A percentile compares a stretch with the other conserved stretches of the same genome.
phyloP scores from a whole-genome alignment of 2,888 invertebrate species.

The Candidula unifasciata region DNA sequence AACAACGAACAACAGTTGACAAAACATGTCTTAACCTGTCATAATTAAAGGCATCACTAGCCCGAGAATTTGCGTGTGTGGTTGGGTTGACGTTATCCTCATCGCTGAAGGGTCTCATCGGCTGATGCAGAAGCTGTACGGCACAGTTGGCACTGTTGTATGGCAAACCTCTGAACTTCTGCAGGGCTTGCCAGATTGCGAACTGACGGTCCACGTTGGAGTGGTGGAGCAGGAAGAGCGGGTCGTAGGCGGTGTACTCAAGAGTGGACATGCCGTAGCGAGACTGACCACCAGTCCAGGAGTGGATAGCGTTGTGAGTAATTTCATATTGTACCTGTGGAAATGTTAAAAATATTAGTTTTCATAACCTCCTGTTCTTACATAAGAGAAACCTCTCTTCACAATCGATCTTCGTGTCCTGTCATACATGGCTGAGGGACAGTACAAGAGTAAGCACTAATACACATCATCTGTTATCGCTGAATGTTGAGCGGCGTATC shows the following conservation, averaged over 20 bases:
- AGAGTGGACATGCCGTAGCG: conserved; percentile 57
- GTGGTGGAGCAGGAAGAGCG: conserved; percentile 59
- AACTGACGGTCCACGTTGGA: conserved; percentile 56
- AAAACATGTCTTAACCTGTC: conserved; percentile 25
- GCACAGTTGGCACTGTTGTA: conserved; percentile 54
- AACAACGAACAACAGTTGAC: no score
- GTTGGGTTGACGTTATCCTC: conserved; percentile 38
- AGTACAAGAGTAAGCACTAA: no score
- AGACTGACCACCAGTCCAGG: conserved; percentile 56
- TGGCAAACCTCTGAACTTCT: conserved; percentile 53
- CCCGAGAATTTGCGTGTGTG: conserved; percentile 45
- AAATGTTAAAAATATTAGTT: conserved; percentile 3
- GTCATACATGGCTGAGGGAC: no score
- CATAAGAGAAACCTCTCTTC: no score
- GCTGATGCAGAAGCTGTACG: conserved; percentile 47
- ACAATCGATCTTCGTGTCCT: no score
- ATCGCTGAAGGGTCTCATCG: conserved; percentile 51
- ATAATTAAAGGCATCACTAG: conserved; percentile 57
- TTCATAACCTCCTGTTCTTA: no score
- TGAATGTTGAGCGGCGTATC: no score
- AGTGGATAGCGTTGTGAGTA: conserved; percentile 52
- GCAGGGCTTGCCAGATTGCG: conserved; percentile 58
- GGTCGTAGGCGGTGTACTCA: conserved; percentile 59
- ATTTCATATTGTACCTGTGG: conserved; percentile 54
- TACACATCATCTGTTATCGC: no score